Percentiles rank a stretch among this genome's conserved stretches.
Conservation (phyloP, 2,113 vertebrate genomes). For the Passer domesticus region DNA sequence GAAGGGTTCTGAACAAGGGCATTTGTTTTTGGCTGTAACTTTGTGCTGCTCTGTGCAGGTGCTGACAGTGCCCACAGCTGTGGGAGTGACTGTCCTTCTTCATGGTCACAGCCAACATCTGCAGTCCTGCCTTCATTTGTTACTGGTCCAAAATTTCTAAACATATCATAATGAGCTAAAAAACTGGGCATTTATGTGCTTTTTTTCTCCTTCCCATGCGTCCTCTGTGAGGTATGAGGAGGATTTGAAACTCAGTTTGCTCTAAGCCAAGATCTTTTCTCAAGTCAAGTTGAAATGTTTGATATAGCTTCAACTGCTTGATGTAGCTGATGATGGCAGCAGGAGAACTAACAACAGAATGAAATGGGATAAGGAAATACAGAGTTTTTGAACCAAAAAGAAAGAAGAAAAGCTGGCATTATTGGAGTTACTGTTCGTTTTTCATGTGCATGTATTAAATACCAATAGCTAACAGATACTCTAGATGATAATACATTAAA, state of each 20-base stretch:
- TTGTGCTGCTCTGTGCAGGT: not conserved
- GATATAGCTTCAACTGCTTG: not conserved
- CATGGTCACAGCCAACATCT: not conserved
- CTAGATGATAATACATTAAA: not conserved
- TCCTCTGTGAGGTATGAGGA: not conserved
- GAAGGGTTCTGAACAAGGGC: not conserved
- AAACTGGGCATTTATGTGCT: not conserved
- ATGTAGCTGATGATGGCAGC: not conserved
- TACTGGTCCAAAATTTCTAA: not conserved
- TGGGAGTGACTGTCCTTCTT: not conserved
- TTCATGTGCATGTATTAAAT: not conserved
- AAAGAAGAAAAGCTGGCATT: not conserved
- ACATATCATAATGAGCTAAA: not conserved
- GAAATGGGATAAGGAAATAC: not conserved
- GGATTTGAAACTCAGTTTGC: not conserved
- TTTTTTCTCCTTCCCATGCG: not conserved
- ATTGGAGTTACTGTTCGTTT: not conserved
- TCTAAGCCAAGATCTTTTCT: not conserved
- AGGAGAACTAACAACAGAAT: not conserved
- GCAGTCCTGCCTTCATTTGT: not conserved
- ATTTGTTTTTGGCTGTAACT: not conserved
- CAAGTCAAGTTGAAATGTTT: not conserved
- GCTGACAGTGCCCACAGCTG: not conserved
- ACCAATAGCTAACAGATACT: not conserved
- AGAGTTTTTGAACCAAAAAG: not conserved